These are phyloP conservation scores for Ispidina picta DNA, from an alignment of 2,797 vertebrate genomes.

Conservation along the genomic window DNA sequence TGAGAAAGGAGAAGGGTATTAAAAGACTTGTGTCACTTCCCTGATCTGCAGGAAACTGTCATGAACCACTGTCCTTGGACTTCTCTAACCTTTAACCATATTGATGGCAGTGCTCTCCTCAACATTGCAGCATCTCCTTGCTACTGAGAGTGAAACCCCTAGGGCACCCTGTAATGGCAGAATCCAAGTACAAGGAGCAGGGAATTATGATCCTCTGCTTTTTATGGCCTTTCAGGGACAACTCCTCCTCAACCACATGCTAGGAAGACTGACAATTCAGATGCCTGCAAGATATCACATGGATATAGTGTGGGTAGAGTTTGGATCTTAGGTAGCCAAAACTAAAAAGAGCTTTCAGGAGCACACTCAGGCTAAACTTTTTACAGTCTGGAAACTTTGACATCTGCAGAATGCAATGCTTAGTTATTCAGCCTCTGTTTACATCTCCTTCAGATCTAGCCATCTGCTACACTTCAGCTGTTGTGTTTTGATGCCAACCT, in stretches of 20 bases:
- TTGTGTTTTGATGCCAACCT: conserved; percentile 70
- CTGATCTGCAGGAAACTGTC: background rate
- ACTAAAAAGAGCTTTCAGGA: conserved; percentile 34
- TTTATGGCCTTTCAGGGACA: conserved; percentile 4
- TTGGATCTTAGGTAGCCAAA: conserved; percentile 1
- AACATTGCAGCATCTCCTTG: background rate
- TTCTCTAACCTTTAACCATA: background rate
- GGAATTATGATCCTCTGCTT: background rate
- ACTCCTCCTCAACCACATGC: background rate
- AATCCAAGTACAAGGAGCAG: background rate
- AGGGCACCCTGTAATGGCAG: background rate
- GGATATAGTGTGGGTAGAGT: background rate
- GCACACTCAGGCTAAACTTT: conserved; percentile 43
- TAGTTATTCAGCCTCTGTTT: conserved; percentile 72
- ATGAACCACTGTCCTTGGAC: background rate
- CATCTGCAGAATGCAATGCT: conserved; percentile 69
- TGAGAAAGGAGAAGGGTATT: background rate
- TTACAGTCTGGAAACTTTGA: conserved; percentile 68
- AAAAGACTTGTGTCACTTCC: background rate
- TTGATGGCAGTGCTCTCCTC: background rate
- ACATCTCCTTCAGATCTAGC: conserved; percentile 68
- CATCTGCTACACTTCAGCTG: conserved; percentile 76
- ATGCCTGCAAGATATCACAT: background rate
- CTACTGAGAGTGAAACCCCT: background rate
- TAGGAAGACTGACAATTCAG: background rate